Evolutionary conservation across 2,888 invertebrate species (phyloP), one percentile per base, ranked within the genome.

Genomic region (Lycophotia porphyrea): DNA sequence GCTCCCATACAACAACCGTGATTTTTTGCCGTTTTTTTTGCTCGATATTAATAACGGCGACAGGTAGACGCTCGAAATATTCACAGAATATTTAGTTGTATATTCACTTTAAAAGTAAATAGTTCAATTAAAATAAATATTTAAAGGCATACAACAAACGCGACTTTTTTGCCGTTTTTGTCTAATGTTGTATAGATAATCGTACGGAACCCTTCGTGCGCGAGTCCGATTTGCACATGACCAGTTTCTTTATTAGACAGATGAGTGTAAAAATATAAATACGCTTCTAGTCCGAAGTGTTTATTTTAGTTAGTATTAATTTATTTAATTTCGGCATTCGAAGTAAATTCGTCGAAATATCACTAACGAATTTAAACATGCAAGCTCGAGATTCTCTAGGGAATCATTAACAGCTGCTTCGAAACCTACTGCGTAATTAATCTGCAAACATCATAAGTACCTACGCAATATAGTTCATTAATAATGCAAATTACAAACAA

Each of bases 401-500:
- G 52, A 84, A 68, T 21, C 31, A 80, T 67, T 55, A 42, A 72
- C 39, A 9, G 8, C 60, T 24, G 65, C 31, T 42, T 60, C 13
- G 7, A 60, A 67, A 47, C 47, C 74, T 74, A 80, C 73, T 34
- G n/a, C 21, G 44, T 44, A 84, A 72, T 80, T 72, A 71, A 79
- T 84, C 42, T 73, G 64, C 60, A 73, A 27, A 68, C n/a, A 27
- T 72, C 61, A 79, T 80, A 80, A 84, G 39, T 68, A 60, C 77
- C 63, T 47, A 81, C 81, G 58, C 81, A 76, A 81, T 47, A 78
- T 34, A 34, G 27, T 68, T 64, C 31, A 71, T 71, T 71, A 83
- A 36, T 80, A 42, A 83, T 83, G 83, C 65, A 80, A 84, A 72
- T 84, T 71, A 75, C 58, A 58, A 67, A 55, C 71, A 55, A 44